Percentiles rank a stretch among this genome's conserved stretches.
phyloP scores from a whole-genome alignment of 2,888 invertebrate genomes.

The Phymatocera aterrima region DNA sequence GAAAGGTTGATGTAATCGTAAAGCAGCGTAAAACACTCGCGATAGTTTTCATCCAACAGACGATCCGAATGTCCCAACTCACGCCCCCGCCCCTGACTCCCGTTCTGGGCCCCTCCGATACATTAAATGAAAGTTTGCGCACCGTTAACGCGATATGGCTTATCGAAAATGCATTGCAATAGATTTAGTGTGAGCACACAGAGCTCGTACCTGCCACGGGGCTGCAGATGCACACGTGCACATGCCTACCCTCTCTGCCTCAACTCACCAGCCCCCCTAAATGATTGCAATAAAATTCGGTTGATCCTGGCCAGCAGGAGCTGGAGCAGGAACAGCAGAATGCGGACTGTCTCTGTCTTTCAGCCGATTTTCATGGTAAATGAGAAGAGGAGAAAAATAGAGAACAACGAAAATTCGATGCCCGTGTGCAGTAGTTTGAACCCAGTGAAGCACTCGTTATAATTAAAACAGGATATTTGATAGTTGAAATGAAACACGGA shows the following conservation, averaged over 20 bases:
- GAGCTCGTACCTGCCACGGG: not conserved
- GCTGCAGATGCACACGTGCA: conserved; percentile 17
- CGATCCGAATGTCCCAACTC: not conserved
- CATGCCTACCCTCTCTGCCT: conserved; percentile 43
- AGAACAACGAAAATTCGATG: not conserved
- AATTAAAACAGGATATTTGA: not conserved
- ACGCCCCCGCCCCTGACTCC: not conserved
- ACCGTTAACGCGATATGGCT: conserved; percentile 62
- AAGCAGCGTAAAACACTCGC: conserved; percentile 14
- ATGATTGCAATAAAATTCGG: conserved; percentile 58
- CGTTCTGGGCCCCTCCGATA: not conserved
- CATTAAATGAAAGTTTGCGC: conserved; percentile 61
- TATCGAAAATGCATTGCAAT: conserved; percentile 63
- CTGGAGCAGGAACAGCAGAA: too few relatives aligned
- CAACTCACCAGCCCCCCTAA: conserved; percentile 47
- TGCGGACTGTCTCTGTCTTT: conserved; percentile 51
- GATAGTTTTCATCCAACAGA: conserved; percentile 7
- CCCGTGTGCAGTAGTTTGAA: not conserved
- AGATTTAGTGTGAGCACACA: conserved; percentile 53
- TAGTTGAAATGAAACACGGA: not conserved
- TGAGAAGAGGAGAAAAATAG: not conserved
- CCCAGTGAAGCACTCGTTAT: not conserved
- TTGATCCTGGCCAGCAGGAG: conserved; percentile 51
- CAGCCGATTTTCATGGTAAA: conserved; percentile 18
- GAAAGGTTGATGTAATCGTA: conserved; percentile 18